Evolutionary conservation across 2,797 vertebrate species (phyloP), one percentile per base, ranked within the genome.

Genomic region (Bradypodion ventrale): DNA sequence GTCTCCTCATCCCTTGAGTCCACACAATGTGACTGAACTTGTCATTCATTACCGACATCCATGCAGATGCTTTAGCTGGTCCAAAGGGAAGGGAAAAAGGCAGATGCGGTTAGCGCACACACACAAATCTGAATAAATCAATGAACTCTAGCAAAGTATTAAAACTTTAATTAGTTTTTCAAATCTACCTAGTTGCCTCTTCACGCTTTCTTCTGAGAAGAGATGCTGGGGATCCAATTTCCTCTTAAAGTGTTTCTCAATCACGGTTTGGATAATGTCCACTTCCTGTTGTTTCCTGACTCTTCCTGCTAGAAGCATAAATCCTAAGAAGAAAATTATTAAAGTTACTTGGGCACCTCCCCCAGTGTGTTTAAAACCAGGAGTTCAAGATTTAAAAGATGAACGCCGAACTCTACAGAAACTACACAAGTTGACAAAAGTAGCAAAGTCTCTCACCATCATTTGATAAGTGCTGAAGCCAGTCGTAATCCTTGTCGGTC

Each of bases 191-290:
- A 99, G 95, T 84, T 98, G 96, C 84, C 96, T 96, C 91, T 93
- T 93, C 83, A 99, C 92, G 42, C 94, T 97, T 88, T 97, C 96
- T 85, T 94, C 94, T 76, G 97, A 98, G 90, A 99, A 99, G 77
- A 99, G 96, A 81, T 75, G 92, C 1, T 97, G 95, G 0, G 97
- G 97, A 90, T 96, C 85, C 44, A 99, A 89, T 3, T 95, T 97
- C 87, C 97, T 97, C 93, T 98, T 99, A 87, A 99, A 99, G 92
- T 99, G 97, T 87, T 98, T 99, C 94, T 98, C 97, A 92, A 99
- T 93, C 83, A 98, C 97, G 83, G 92, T 94, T 87, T 96, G 94
- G 93, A 99, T 98, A 86, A 96, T 95, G 86, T 94, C 90, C 65
- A 95, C 97, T 75, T 99, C 98, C 85, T 99, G 98, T 3, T 97